These are phyloP conservation scores for Scarus forsteni DNA, from an alignment of 2,797 vertebrate genomes.

Conservation along the genomic window DNA sequence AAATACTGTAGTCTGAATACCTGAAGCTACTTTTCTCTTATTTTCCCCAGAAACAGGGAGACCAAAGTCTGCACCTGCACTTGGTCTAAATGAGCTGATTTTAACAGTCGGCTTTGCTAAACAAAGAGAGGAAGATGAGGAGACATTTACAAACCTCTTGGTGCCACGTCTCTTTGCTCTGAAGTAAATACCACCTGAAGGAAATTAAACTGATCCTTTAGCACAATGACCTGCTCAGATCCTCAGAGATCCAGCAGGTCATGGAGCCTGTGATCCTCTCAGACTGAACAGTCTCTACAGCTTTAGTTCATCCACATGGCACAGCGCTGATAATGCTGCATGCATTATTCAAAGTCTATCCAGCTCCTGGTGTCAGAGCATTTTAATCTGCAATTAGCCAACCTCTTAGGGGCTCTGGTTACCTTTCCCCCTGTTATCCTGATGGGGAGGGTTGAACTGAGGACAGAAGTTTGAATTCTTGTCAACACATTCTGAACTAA, in stretches of 20 bases:
- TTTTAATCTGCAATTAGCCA: conserved; percentile 46
- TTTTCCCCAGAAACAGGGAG: too few relatives aligned
- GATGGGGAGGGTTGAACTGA: background rate
- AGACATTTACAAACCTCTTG: conserved; percentile 27
- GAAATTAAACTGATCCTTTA: conserved; percentile 19
- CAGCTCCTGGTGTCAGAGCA: conserved; percentile 43
- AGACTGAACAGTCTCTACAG: conserved; percentile 19
- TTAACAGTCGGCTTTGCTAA: background rate
- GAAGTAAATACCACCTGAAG: conserved; percentile 23
- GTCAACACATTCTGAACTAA: too few relatives aligned
- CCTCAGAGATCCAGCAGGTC: conserved; percentile 34
- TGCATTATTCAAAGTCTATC: conserved; percentile 66
- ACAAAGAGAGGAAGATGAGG: background rate
- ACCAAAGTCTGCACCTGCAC: too few relatives aligned
- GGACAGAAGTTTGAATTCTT: too few relatives aligned
- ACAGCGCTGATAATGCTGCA: conserved; percentile 52
- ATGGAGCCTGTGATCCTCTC: background rate
- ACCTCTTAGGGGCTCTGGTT: conserved; percentile 15
- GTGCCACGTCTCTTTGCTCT: background rate
- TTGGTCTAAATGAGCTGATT: too few relatives aligned
- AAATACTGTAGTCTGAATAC: too few relatives aligned
- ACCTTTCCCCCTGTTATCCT: background rate
- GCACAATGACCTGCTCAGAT: background rate
- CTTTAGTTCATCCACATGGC: conserved; percentile 18
- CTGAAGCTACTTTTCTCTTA: too few relatives aligned